Evolutionary conservation across 2,797 vertebrate genomes (phyloP), one percentile per base, ranked within the genome.

Genomic region (Euphonia xanthogaster): DNA sequence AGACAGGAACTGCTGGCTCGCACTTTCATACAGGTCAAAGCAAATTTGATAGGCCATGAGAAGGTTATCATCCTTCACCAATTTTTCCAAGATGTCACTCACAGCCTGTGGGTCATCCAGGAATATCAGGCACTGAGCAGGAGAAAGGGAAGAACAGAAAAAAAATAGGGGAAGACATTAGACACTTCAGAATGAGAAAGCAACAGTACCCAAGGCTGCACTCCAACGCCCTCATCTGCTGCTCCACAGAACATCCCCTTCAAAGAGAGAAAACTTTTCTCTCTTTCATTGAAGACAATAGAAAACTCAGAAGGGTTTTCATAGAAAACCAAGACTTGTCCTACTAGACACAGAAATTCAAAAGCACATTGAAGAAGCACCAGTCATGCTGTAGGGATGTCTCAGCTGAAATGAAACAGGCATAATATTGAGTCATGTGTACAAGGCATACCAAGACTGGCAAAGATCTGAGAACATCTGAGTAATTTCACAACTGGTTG

Each of bases 1-100:
- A 17, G 99, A 99, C 73, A 99, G 98, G 97, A 99, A 99, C 98
- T 99, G 99, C 97, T 99, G 99, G 97, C 99, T 99, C 39, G 99
- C 99, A 21, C 99, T 99, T 98, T 99, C 99, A 31, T 99, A 99
- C 66, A 99, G 98, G 96, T 99, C 99, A 86, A 99, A 99, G 95
- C 99, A 99, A 95, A 99, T 99, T 97, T 99, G 99, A 94, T 99
- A 99, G 40, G 99, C 99, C 99, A 99, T 99, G 73, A 99, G 98
- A 48, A 99, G 98, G 97, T 99, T 99, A 95, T 99, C 99, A 96
- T 99, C 99, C 96, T 99, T 99, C 89, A 99, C 99, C 92, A 99
- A 93, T 95, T 99, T 99, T 97, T 99, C 99, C 93, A 99, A 96
- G 94, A 99, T 99, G 97, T 99, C 99, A 28, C 99, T 99, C 70